Conservation (phyloP, 2,797 vertebrate species). For the Onychomys arenicola region DNA sequence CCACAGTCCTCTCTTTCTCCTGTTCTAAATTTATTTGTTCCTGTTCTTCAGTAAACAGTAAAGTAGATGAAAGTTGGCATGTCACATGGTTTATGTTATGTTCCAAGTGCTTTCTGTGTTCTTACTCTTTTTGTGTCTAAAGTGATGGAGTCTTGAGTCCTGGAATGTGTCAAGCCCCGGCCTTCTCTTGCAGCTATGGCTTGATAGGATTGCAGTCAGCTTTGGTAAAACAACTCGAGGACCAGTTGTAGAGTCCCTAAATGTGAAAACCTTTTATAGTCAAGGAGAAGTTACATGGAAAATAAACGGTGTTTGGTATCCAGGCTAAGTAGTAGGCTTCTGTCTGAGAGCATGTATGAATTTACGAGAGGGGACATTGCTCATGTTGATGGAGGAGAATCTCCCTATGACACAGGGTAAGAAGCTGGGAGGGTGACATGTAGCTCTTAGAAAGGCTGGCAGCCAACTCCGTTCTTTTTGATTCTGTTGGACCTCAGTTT, state of each 20-base stretch:
- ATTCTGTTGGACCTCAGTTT: not conserved
- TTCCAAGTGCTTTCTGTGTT: conserved; percentile 11
- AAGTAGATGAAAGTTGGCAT: conserved; percentile 74
- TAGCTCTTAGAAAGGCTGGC: not conserved
- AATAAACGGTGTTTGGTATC: not conserved
- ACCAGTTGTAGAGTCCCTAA: not conserved
- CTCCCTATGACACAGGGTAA: not conserved
- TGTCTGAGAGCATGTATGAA: not conserved
- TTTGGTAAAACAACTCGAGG: conserved; percentile 43
- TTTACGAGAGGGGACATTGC: not conserved
- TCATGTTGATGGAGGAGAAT: not conserved
- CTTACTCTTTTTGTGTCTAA: conserved; percentile 40
- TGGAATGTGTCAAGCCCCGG: not conserved
- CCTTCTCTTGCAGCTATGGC: not conserved
- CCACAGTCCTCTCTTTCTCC: conserved; percentile 68
- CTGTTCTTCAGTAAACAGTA: conserved; percentile 73
- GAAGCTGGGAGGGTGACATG: not conserved
- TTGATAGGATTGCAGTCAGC: not conserved
- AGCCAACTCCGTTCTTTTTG: not conserved
- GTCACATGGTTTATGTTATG: conserved; percentile 60
- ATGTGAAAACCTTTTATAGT: conserved; percentile 23
- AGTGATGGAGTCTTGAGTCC: not conserved
- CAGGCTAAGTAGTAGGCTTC: not conserved
- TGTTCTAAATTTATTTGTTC: conserved; percentile 77
- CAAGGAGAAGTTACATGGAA: not conserved